Conservation (phyloP, 2,888 invertebrate genomes). For the Aspidiotus rigidus region DNA sequence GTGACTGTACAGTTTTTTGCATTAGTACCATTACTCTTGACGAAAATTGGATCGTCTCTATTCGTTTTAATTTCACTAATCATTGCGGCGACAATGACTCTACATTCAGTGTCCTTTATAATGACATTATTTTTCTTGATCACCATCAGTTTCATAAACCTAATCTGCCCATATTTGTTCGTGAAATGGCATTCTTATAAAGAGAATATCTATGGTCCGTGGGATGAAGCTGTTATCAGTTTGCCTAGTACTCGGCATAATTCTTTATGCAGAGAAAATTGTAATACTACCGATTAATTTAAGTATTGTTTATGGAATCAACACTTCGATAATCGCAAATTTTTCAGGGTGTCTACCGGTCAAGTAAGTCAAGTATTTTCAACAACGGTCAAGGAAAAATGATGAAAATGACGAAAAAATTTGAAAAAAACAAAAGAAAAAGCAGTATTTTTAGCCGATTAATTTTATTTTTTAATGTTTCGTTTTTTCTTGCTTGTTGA, state of each 20-base stretch:
- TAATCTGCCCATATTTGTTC: constrained; percentile 66
- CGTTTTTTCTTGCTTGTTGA: too few relatives aligned
- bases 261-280: too few relatives aligned
- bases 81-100: constrained; percentile 47
- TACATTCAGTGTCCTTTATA: constrained; percentile 41
- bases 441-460: too few relatives aligned
- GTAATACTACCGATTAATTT: too few relatives aligned
- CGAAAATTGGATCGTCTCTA: constrained; percentile 52
- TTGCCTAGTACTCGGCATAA: neutral
- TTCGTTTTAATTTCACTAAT: constrained; percentile 49
- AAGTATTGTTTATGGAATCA: too few relatives aligned
- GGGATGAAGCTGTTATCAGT: constrained; percentile 26
- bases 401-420: too few relatives aligned
- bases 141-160: constrained; percentile 53
- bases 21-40: constrained; percentile 70
- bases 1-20: constrained; percentile 83
- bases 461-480: too few relatives aligned
- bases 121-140: constrained; percentile 42
- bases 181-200: constrained; percentile 68
- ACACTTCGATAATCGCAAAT: too few relatives aligned
- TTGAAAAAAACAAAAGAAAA: too few relatives aligned
- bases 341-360: too few relatives aligned
- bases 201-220: constrained; percentile 57
- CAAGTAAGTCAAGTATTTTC: too few relatives aligned
- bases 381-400: too few relatives aligned